Percentiles rank a stretch among this genome's conserved stretches.
These are phyloP conservation scores for Armadillidium nasatum DNA, from an alignment of 1,140 invertebrate genomes.

Conservation along the genomic window DNA sequence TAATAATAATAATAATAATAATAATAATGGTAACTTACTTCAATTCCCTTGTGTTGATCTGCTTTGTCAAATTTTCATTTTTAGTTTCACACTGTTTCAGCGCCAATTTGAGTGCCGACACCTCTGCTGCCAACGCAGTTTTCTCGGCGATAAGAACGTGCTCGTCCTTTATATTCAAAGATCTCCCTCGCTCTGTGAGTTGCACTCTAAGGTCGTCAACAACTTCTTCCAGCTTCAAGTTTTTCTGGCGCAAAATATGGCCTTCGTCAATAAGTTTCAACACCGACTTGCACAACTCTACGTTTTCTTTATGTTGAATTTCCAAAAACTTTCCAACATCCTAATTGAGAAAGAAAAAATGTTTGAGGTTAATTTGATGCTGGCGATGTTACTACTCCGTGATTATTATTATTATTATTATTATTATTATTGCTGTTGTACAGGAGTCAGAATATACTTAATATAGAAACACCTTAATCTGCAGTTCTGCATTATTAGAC, in stretches of 20 bases:
- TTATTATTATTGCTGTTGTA: too few relatives aligned
- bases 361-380: too few relatives aligned
- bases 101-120: background rate
- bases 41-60: background rate
- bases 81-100: background rate
- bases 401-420: too few relatives aligned
- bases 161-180: background rate
- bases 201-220: background rate
- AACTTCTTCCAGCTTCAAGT: background rate
- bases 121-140: background rate
- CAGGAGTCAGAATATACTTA: too few relatives aligned
- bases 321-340: background rate
- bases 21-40: too few relatives aligned
- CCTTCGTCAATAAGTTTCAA: background rate
- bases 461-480: too few relatives aligned
- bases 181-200: background rate
- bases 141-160: background rate
- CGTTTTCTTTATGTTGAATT: background rate
- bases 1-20: too few relatives aligned
- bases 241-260: background rate
- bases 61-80: background rate
- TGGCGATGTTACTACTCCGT: too few relatives aligned
- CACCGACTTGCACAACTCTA: background rate
- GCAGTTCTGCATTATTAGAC: too few relatives aligned
- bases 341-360: too few relatives aligned